Evolutionary conservation across 1,140 invertebrate species (phyloP), one percentile per base, ranked within the genome.

Genomic region (Tetranychus urticae): DNA sequence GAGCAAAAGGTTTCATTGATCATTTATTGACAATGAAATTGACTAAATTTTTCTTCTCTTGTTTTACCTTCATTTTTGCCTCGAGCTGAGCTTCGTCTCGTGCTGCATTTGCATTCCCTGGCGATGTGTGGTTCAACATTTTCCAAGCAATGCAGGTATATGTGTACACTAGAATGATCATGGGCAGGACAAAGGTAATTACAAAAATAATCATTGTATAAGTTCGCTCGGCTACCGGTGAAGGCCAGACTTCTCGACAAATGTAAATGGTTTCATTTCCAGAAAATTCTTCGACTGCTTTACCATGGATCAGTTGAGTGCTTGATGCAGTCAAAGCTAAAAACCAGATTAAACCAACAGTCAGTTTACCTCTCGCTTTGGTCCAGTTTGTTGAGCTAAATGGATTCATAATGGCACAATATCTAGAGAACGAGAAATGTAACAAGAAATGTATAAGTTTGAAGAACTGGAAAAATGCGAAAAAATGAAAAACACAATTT

Each of bases 51-150:
- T 23, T 23, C 23, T 23, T 23, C 23, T 23, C 23, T 42, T 42
- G 10, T n/a, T 39, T 66, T 68, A 78, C 77, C 72, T 78, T 78
- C 56, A 71, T 69, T 66, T 77, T 78, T 0, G 73, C 71, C 54
- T 70, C 66, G 14, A 76, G 66, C 61, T 76, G 74, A 31, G 70
- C 69, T 36, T 69, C 66, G 64, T 79, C 77, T 52, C 77, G 62
- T 5, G 65, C 66, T 4, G 70, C 67, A 62, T 78, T 72, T 0
- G 73, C 73, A 61, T 78, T 76, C 5, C 77, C 77, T 8, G 77
- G 77, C 1, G 73, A 66, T 5, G 69, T 73, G 50, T 75, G 66
- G 31, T 70, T 66, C 73, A 76, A 77, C 65, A 74, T 67, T 61
- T 68, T 69, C 55, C 66, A 70, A 1, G 69, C 71, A 12, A 74